Conservation (phyloP, 2,888 invertebrate species). For the Synanthedon myopaeformis region DNA sequence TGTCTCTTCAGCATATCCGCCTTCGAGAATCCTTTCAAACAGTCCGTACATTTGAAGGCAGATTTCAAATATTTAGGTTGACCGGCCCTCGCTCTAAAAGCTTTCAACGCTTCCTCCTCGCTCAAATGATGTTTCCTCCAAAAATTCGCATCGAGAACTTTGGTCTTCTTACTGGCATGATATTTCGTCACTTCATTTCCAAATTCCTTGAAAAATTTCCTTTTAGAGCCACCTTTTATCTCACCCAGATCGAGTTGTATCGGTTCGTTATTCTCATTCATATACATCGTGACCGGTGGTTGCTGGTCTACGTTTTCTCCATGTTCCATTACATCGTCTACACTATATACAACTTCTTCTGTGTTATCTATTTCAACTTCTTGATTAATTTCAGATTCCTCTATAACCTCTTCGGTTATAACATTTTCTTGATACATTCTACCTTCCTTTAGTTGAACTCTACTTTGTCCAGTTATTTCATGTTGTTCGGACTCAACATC, state of each 20-base stretch:
- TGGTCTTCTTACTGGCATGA: conserved; percentile 9
- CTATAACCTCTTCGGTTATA: background rate
- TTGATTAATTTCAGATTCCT: no score
- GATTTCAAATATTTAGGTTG: conserved; percentile 34
- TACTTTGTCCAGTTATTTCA: no score
- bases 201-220: background rate
- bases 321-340: background rate
- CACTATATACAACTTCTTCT: background rate
- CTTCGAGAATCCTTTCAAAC: conserved; percentile 50
- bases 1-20: conserved; percentile 45
- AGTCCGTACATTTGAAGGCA: conserved; percentile 39
- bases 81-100: conserved; percentile 30
- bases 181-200: background rate
- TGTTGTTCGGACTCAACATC: background rate
- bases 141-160: conserved; percentile 28
- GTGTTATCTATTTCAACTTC: background rate
- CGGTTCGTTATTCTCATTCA: background rate
- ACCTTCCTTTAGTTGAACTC: no score
- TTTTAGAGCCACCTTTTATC: background rate
- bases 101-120: conserved; percentile 45
- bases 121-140: conserved; percentile 39
- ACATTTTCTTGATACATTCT: background rate
- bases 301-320: background rate
- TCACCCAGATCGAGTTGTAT: background rate
- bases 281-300: background rate